A percentile compares a stretch with the other conserved stretches of the same genome.
phyloP scores from a whole-genome alignment of 1,140 invertebrate genomes.

The Drosophila willistoni region DNA sequence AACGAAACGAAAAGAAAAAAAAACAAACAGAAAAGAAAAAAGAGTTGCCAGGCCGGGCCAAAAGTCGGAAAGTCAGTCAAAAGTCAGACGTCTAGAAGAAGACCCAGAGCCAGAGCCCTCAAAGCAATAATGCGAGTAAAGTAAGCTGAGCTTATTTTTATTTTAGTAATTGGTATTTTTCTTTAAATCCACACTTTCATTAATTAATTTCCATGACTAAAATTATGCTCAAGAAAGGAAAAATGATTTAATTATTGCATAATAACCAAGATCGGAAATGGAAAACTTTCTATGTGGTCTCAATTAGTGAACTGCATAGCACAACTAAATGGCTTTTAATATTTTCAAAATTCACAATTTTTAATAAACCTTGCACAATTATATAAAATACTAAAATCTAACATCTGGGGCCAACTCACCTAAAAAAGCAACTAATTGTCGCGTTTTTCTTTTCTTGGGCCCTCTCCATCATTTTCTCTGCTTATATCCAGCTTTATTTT shows the following conservation, averaged over 20 bases:
- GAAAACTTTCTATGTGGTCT: too few species aligned
- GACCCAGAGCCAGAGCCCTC: constrained; percentile 2
- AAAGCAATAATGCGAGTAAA: constrained; percentile 51
- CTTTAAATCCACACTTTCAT: constrained; percentile 8
- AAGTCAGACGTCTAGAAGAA: constrained; percentile 47
- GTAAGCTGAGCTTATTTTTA: constrained; percentile 41
- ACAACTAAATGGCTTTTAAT: not conserved
- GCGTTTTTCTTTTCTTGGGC: constrained; percentile 47
- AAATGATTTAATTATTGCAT: not conserved
- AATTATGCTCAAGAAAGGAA: constrained; percentile 14
- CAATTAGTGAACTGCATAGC: too few species aligned
- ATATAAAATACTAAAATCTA: too few species aligned
- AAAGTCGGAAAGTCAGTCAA: constrained; percentile 31
- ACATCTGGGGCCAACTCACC: too few species aligned
- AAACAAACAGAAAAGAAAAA: constrained; percentile 28
- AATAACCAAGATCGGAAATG: not conserved
- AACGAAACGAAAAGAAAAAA: constrained; percentile 18
- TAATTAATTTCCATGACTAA: constrained; percentile 8
- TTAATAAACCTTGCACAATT: too few species aligned
- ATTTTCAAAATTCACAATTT: too few species aligned
- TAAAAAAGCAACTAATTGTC: not conserved
- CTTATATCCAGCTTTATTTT: not conserved
- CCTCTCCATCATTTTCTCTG: not conserved
- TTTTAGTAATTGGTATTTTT: constrained; percentile 21
- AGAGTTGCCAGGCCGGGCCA: constrained; percentile 47